These are phyloP conservation scores for Argynnis bischoffii DNA, from an alignment of 2,888 invertebrate genomes.

Conservation along the genomic window DNA sequence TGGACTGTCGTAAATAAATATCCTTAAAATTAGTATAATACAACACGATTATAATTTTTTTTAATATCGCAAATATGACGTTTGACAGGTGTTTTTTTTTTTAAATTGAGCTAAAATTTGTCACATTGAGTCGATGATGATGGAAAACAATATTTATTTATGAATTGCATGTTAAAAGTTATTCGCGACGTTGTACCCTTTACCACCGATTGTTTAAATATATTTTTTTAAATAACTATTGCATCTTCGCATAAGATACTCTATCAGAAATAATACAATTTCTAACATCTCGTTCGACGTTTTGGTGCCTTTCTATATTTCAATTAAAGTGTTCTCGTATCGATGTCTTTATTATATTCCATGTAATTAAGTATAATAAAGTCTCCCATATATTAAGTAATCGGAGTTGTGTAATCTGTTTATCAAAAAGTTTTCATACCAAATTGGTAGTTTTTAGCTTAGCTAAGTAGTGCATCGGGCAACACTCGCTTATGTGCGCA, in stretches of 20 bases:
- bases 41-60: conserved; percentile 2
- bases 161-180: background rate
- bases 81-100: conserved; percentile 6
- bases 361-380: background rate
- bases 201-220: too few species aligned
- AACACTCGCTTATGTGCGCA: conserved; percentile 53
- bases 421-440: conserved; percentile 52
- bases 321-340: conserved; percentile 10
- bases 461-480: conserved; percentile 51
- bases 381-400: conserved; percentile 14
- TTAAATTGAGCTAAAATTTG: background rate
- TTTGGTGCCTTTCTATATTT: background rate
- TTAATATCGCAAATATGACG: background rate
- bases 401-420: conserved; percentile 33
- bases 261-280: too few species aligned
- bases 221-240: too few species aligned
- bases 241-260: too few species aligned
- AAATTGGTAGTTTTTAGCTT: conserved; percentile 56
- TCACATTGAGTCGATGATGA: background rate
- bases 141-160: background rate
- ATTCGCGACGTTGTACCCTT: background rate
- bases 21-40: background rate
- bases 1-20: too few species aligned
- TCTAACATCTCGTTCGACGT: too few species aligned
- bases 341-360: conserved; percentile 9